These are phyloP conservation scores for Dendronephthya gigantea DNA, from an alignment of 64 coral and sea anemone species.

Conservation along the genomic window DNA sequence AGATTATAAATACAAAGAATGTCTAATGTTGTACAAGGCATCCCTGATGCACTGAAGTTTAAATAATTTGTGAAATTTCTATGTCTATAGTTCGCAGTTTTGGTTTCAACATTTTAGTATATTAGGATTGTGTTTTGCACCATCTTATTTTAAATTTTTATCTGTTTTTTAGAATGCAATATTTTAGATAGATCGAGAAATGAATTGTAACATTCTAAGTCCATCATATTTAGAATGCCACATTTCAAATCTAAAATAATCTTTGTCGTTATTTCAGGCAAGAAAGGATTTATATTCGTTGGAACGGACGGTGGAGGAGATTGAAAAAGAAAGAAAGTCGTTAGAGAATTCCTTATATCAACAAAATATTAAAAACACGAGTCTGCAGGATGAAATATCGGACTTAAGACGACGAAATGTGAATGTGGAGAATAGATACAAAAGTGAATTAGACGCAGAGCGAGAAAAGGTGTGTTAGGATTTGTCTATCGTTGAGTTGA, in stretches of 20 bases:
- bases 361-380: slow-evolving; percentile 57
- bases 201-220: too few relatives aligned
- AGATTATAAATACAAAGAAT: too few relatives aligned
- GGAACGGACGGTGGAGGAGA: slow-evolving; percentile 59
- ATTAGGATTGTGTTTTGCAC: too few relatives aligned
- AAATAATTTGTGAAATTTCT: too few relatives aligned
- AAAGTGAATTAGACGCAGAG: slow-evolving; percentile 70
- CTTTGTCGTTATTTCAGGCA: slow-evolving; percentile 20
- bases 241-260: neutral
- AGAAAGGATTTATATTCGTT: slow-evolving; percentile 57
- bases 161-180: too few relatives aligned
- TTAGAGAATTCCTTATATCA: slow-evolving; percentile 67
- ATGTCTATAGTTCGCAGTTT: too few relatives aligned
- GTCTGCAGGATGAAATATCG: slow-evolving; percentile 60
- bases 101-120: too few relatives aligned
- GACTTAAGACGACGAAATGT: slow-evolving; percentile 55
- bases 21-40: too few relatives aligned
- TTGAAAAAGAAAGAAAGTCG: slow-evolving; percentile 51
- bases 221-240: neutral
- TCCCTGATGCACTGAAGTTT: too few relatives aligned
- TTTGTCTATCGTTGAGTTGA: neutral
- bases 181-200: too few relatives aligned
- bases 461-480: slow-evolving; percentile 63
- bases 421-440: slow-evolving; percentile 42
- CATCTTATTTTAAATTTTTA: too few relatives aligned